Evolutionary conservation across 2,888 invertebrate genomes (phyloP).

Genomic region (Eurois occulta): DNA sequence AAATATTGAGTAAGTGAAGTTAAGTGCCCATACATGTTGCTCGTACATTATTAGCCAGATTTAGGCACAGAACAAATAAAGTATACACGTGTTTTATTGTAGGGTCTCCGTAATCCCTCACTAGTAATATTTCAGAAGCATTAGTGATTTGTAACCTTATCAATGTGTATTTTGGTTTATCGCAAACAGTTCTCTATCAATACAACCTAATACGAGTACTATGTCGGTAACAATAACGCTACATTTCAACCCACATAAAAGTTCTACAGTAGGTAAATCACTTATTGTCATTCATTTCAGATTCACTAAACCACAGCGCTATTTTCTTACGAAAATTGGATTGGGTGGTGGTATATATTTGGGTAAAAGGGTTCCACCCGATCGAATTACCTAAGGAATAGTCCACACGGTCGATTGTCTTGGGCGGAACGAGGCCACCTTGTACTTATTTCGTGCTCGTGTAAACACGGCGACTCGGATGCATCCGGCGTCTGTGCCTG

Average conservation of each 20-base stretch:
- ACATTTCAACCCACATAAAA: constrained; percentile 1
- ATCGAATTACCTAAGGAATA: constrained; percentile 55
- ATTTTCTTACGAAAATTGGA: constrained; percentile 55
- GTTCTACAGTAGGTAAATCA: constrained; percentile 33
- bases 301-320: constrained; percentile 47
- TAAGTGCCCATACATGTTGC: constrained; percentile 23
- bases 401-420: constrained; percentile 20
- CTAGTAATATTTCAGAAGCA: constrained; percentile 23
- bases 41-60: constrained; percentile 9
- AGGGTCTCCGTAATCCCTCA: constrained; percentile 5
- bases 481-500: constrained; percentile 70
- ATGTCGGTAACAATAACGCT: constrained; percentile 5
- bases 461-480: constrained; percentile 45
- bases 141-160: constrained; percentile 21
- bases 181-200: constrained; percentile 5
- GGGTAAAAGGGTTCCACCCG: constrained; percentile 47
- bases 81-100: constrained; percentile 20
- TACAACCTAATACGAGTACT: constrained; percentile 14
- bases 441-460: constrained; percentile 19
- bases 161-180: constrained; percentile 26
- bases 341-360: constrained; percentile 46
- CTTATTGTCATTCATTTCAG: constrained; percentile 47
- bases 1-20: constrained; percentile 31
- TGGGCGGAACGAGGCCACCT: constrained; percentile 17
- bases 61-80: too few relatives aligned